Conservation (phyloP, 2,797 vertebrate species). For the Aeoliscus strigatus region DNA sequence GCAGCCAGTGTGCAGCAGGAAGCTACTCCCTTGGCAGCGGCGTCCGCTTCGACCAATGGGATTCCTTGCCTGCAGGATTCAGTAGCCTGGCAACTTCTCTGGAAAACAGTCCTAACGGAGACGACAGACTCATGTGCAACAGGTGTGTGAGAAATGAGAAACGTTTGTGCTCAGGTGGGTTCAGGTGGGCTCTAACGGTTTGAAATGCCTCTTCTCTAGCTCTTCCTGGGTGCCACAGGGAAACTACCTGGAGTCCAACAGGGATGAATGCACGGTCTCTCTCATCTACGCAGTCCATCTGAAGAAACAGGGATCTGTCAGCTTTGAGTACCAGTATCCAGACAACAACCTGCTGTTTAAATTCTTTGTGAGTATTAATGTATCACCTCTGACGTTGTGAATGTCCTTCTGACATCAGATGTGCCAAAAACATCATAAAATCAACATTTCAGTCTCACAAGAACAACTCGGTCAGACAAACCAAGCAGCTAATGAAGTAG, state of each 20-base stretch:
- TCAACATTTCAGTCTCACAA: too few species aligned
- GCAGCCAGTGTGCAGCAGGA: slow-evolving; percentile 88
- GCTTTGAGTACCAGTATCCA: slow-evolving; percentile 95
- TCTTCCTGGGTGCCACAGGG: slow-evolving; percentile 91
- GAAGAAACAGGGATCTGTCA: slow-evolving; percentile 91
- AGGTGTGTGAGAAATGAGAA: slow-evolving; percentile 67
- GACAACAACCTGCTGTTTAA: slow-evolving; percentile 97
- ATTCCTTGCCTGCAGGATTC: slow-evolving; percentile 89
- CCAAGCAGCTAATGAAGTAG: too few species aligned
- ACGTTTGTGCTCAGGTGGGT: too few species aligned
- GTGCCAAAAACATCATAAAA: too few species aligned
- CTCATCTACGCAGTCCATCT: slow-evolving; percentile 94
- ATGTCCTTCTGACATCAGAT: too few species aligned
- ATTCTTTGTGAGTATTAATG: slow-evolving; percentile 92
- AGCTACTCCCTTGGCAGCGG: slow-evolving; percentile 95
- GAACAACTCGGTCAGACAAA: too few species aligned
- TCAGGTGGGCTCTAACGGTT: neutral
- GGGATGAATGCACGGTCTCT: slow-evolving; percentile 94
- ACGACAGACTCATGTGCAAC: slow-evolving; percentile 79
- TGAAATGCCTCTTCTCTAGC: slow-evolving; percentile 54
- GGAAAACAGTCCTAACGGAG: slow-evolving; percentile 71
- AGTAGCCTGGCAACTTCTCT: slow-evolving; percentile 86
- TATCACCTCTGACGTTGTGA: too few species aligned
- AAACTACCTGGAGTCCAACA: slow-evolving; percentile 92
- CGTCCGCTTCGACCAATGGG: slow-evolving; percentile 95